Conservation (phyloP, 2,888 invertebrate genomes). For the Endotricha flammealis region DNA sequence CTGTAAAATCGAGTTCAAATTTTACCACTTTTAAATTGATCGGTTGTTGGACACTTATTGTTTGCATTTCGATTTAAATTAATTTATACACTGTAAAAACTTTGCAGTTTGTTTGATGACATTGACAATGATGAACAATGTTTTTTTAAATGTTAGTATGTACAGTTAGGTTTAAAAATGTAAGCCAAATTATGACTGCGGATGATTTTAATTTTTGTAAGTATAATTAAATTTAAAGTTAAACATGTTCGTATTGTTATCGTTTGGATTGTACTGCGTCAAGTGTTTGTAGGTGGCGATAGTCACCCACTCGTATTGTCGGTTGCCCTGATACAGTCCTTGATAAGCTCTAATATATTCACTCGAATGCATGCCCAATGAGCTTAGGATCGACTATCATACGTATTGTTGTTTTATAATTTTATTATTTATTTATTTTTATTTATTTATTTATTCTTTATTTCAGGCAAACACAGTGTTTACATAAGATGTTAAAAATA, state of each 20-base stretch:
- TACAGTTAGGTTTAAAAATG: too few relatives aligned
- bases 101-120: neutral
- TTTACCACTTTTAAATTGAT: constrained; percentile 67
- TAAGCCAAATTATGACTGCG: too few relatives aligned
- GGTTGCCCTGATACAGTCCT: constrained; percentile 48
- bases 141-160: too few relatives aligned
- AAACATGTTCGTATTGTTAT: constrained; percentile 6
- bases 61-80: constrained; percentile 43
- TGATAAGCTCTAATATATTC: constrained; percentile 72
- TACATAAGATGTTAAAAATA: too few relatives aligned
- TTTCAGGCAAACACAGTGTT: too few relatives aligned
- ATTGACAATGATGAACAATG: constrained; percentile 7
- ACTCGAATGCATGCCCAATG: constrained; percentile 61
- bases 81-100: constrained; percentile 3
- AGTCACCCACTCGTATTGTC: constrained; percentile 63
- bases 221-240: too few relatives aligned
- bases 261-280: constrained; percentile 10
- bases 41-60: constrained; percentile 52
- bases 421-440: too few relatives aligned
- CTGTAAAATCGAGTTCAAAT: constrained; percentile 59
- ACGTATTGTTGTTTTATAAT: neutral
- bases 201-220: constrained; percentile 9
- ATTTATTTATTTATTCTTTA: too few relatives aligned
- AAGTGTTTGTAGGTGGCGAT: constrained; percentile 41
- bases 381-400: constrained; percentile 38